Base-by-base conservation (phyloP, 1,140 invertebrate genomes). In the Micrasema longulum region DNA sequence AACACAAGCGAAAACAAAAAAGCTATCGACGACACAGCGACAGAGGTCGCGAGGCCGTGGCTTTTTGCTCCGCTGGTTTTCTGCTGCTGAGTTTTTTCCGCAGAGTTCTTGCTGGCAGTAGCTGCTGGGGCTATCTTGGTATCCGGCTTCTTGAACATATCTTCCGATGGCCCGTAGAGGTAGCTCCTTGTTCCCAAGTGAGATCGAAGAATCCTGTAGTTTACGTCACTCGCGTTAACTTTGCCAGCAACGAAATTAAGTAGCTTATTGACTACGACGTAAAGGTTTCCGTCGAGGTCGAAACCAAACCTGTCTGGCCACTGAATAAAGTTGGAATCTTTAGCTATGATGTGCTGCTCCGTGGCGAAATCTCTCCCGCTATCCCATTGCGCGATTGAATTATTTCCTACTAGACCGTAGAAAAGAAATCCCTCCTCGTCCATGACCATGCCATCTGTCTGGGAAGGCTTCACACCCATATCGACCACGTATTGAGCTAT, bases 231-330 rank as follows among this genome's bases (percentile, higher is more conserved):
- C 1, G 80, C 70, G 55, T 87, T 85, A 9, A 89, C 83, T 23
- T 82, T 82, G 62, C 85, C 85, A 41, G 85, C 85, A 7, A 89
- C 78, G 69, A 88, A 89, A 72, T 89, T 90, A 71, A 88, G 89
- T 23, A 91, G 75, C n/a, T 86, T 81, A 77, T 92, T 92, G 1
- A 90, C 84, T 2, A 91, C 84, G 5, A 90, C 87, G 79, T 88
- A 91, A 0, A 92, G 77, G 71, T 87, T 86, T 7, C 90, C 91
- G 22, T 84, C 78, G 43, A 87, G 83, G 77, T 92, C 90, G 73
- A 92, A 90, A 3, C 87, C 86, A 76, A 93, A 91, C n/a, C 86
- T 87, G 72, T 90, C 89, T 0, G 90, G 87, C 91, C 91, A 93
- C 77, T 92, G 89, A 77, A 92, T 88, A 47, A 87, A 86, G 23